Evolutionary conservation across 2,113 vertebrate genomes (phyloP), one percentile per base, ranked within the genome.

Genomic region (Crotalus helleri): DNA sequence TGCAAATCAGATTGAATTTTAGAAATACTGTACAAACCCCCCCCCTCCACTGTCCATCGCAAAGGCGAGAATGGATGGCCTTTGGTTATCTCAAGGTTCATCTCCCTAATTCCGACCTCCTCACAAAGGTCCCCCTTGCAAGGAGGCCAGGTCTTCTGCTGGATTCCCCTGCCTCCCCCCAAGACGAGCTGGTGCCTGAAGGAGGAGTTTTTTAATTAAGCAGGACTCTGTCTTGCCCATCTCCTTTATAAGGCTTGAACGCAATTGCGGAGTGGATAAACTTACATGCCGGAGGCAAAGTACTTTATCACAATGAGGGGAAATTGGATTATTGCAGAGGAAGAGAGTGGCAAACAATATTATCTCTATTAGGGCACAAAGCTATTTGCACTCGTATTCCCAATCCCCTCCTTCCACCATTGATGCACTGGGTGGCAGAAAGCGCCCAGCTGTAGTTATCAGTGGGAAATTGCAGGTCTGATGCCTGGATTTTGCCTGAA

Each of bases 121-220:
- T 33, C 69, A 19, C 33, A 39, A 39, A 81, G 2, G 17, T 81
- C 11, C 33, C 17, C 33, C 74, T 44, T 21, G 74, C 17, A 9
- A 17, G 15, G 33, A 21, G 53, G 6, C 5, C 17, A n/a, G 26
- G 6, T 17, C 26, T 23, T n/a, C 6, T 57, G 13, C 59, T 39
- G 57, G 55, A 24, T 58, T 33, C n/a, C 29, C n/a, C n/a, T 13
- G 1, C 29, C 61, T 12, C 1, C 12, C 59, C 4, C 12, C 64
- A 33, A 69, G 64, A 85, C 0, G 29, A 39, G 15, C 33, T 0
- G 44, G 33, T 13, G 9, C 12, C 51, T n/a, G 74, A 64, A 64
- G 74, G 55, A 64, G 15, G 74, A 86, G 92, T 12, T 90, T 93
- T 81, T 91, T 46, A 90, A 93, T 90, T 93, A 93, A 93, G 74